Evolutionary conservation across 1,140 invertebrate species (phyloP).

Genomic region (Neotoxoptera formosana): DNA sequence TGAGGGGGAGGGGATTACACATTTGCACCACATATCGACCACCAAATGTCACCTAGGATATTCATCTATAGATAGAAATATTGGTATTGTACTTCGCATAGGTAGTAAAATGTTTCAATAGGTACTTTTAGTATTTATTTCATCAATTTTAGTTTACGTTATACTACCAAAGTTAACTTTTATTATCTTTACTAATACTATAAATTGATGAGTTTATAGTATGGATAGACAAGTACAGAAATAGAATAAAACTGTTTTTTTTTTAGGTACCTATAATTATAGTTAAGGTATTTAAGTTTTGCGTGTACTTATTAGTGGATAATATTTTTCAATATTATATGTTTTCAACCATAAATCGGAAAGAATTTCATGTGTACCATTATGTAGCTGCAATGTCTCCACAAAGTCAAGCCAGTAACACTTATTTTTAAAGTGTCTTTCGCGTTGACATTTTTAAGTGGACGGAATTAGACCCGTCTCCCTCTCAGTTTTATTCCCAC

Average conservation of each 20-base stretch:
- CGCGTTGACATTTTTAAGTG: conserved; percentile 48
- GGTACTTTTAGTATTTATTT: not conserved
- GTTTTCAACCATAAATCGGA: not conserved
- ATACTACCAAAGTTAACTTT: not conserved
- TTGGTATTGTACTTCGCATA: not conserved
- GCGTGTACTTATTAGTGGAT: not conserved
- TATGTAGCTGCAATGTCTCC: not conserved
- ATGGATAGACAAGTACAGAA: not conserved
- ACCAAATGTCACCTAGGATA: not conserved
- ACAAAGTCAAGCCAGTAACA: not conserved
- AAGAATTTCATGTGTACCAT: not conserved
- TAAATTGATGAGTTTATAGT: not conserved
- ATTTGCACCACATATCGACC: not conserved
- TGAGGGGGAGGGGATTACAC: too few species aligned
- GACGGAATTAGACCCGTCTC: conserved; percentile 38
- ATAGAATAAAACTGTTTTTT: not conserved
- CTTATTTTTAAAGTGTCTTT: conserved; percentile 54
- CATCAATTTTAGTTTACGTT: not conserved
- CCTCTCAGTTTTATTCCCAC: conserved; percentile 5
- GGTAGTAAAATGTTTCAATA: not conserved
- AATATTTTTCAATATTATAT: not conserved
- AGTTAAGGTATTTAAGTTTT: not conserved
- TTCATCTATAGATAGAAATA: not conserved
- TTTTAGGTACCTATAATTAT: too few species aligned
- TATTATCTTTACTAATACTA: not conserved